A percentile compares a stretch with the other conserved stretches of the same genome.
Conservation (phyloP, 2,797 vertebrate species). For the Bradypodion ventrale region DNA sequence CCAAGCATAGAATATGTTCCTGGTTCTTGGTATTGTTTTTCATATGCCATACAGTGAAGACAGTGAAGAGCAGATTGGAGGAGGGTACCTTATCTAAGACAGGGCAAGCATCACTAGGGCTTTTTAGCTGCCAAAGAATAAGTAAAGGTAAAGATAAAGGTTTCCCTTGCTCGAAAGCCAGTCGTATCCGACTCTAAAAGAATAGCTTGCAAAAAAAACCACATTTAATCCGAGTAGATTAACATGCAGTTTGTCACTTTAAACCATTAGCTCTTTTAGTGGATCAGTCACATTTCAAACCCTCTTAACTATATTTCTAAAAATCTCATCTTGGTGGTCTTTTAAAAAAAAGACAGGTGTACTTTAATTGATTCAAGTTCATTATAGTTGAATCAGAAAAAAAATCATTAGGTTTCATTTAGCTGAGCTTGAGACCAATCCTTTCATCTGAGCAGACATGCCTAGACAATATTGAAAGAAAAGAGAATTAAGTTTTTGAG, state of each 20-base stretch:
- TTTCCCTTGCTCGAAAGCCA: too few relatives aligned
- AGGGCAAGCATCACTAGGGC: not conserved
- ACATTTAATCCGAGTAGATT: constrained; percentile 6
- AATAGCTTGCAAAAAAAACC: not conserved
- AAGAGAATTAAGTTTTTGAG: not conserved
- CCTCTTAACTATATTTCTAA: not conserved
- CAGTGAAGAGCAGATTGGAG: not conserved
- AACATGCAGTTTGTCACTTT: constrained; percentile 26
- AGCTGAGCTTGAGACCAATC: constrained; percentile 4
- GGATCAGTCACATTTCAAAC: constrained; percentile 3
- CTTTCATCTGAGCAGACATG: not conserved
- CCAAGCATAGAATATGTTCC: not conserved
- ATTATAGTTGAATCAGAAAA: not conserved
- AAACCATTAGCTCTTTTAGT: constrained; percentile 23
- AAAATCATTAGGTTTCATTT: not conserved
- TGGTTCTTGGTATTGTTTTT: not conserved
- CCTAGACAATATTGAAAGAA: too few relatives aligned
- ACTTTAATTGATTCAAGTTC: constrained; percentile 20
- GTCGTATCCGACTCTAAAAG: too few relatives aligned
- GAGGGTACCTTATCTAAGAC: not conserved
- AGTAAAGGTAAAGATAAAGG: too few relatives aligned
- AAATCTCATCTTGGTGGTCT: not conserved
- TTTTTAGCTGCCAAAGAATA: constrained; percentile 22
- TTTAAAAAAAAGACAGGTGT: too few relatives aligned
- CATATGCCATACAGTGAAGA: not conserved